Conservation (phyloP, 2,888 invertebrate species). For the Torymus texanus region DNA sequence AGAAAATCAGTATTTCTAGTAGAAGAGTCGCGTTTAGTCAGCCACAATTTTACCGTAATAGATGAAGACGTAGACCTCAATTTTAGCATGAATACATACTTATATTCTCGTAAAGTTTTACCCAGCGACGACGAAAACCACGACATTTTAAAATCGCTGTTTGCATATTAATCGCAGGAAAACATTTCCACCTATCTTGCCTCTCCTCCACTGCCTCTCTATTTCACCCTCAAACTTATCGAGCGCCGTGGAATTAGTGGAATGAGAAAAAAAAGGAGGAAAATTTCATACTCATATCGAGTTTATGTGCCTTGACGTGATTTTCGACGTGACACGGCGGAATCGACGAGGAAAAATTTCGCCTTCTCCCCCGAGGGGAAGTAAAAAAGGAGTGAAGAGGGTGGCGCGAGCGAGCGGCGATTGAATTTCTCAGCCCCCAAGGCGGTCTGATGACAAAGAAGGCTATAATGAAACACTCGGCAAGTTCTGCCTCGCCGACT, state of each 20-base stretch:
- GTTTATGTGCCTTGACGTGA: conserved; percentile 39
- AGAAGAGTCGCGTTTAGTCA: conserved; percentile 12
- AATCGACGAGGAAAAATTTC: conserved; percentile 51
- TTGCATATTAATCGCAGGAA: not conserved
- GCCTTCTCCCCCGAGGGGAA: conserved; percentile 41
- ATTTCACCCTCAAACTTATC: conserved; percentile 15
- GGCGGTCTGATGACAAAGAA: conserved; percentile 60
- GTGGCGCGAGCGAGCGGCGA: conserved; percentile 43
- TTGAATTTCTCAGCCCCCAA: conserved; percentile 60
- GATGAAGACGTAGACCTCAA: too few relatives aligned
- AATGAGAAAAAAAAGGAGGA: not conserved
- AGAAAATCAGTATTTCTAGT: conserved; percentile 5
- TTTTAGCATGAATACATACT: too few relatives aligned
- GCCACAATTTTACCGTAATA: not conserved
- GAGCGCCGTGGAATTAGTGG: conserved; percentile 19
- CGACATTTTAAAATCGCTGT: too few relatives aligned
- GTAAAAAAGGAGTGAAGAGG: conserved; percentile 46
- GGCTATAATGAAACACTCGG: conserved; percentile 60
- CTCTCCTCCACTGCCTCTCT: not conserved
- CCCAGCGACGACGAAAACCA: too few relatives aligned
- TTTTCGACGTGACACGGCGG: conserved; percentile 34
- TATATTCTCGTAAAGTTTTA: too few relatives aligned
- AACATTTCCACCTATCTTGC: not conserved
- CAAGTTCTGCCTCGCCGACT: conserved; percentile 56
- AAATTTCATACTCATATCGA: conserved; percentile 32